A percentile compares a stretch with the other conserved stretches of the same genome.
Conservation (phyloP, 2,888 invertebrate species). For the Dynastes tityus region DNA sequence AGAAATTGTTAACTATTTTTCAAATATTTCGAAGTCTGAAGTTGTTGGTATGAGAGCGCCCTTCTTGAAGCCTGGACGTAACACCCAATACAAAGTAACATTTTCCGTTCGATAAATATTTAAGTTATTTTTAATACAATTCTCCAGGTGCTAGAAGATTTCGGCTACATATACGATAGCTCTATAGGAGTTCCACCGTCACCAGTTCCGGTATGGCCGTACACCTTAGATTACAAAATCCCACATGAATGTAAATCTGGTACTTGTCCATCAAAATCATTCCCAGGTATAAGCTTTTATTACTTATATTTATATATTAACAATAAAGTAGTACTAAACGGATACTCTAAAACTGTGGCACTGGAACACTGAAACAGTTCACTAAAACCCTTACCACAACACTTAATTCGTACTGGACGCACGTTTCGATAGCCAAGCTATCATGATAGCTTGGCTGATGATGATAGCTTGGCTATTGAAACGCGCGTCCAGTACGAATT, state of each 20-base stretch:
- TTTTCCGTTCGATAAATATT: background rate
- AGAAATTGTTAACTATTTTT: slow-evolving; percentile 86
- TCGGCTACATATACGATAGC: slow-evolving; percentile 94
- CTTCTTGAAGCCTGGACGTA: slow-evolving; percentile 92
- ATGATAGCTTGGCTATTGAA: too few species aligned
- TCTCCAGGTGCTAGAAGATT: slow-evolving; percentile 88
- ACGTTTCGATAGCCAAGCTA: too few species aligned
- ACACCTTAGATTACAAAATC: slow-evolving; percentile 94
- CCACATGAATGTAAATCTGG: slow-evolving; percentile 94
- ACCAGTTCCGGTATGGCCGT: slow-evolving; percentile 91
- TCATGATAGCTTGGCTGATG: too few species aligned
- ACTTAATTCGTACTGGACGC: too few species aligned
- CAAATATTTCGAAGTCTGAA: slow-evolving; percentile 86
- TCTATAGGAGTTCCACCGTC: slow-evolving; percentile 90
- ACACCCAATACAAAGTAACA: slow-evolving; percentile 89
- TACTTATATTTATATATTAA: too few species aligned
- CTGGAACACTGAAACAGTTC: too few species aligned
- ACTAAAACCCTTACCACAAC: too few species aligned
- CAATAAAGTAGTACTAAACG: too few species aligned
- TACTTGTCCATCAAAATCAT: slow-evolving; percentile 91
- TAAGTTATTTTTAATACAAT: slow-evolving; percentile 14
- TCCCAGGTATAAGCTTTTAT: slow-evolving; percentile 78
- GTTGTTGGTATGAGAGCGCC: slow-evolving; percentile 92
- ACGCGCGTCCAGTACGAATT: too few species aligned
- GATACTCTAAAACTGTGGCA: too few species aligned